Base-by-base conservation (phyloP, 2,888 invertebrate species). In the Eudemis profundana region DNA sequence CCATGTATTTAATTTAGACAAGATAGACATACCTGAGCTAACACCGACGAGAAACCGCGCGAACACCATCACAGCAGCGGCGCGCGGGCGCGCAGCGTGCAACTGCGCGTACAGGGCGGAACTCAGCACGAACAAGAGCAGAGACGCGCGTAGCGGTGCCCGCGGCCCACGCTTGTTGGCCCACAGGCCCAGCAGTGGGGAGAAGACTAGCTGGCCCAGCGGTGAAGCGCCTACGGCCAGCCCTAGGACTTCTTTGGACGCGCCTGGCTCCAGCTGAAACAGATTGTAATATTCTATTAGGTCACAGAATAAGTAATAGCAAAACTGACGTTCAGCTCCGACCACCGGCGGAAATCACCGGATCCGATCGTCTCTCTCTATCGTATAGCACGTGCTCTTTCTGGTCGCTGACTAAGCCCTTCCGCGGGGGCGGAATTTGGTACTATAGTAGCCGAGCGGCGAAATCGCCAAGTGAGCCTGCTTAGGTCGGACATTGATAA, bases 191-290 rank as follows among this genome's bases (percentile, higher is more conserved):
- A 97, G 93, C 70, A 97, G 84, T 2, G 97, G 97, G 17, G 97
- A 97, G 83, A 96, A 96, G 66, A 97, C 79, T 94, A 97, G 95
- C 93, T 97, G 97, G 0, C 96, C 97, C 68, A 97, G 93, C 12
- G 97, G 97, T 91, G 97, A 97, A 23, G 97, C 96, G 36, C 96
- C 97, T 56, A 97, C 96, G 54, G 97, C 95, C 74, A 95, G 93
- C 4, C 97, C 97, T 93, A 97, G 95, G 78, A 96, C 95, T 86
- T 96, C 96, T 84, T 97, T 97, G 70, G 95, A 95, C 4, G 96
- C 95, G 27, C 93, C 93, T 60, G 95, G 95, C 86, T 97, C 96
- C 86, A 97, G 87, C 97, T 97, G 89, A 63, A 93, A 89, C 42
- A n/a, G 5, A 8, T 8, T 33, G 10, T n/a, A n/a, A n/a, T n/a